Percentiles rank a stretch among this genome's conserved stretches.
These are phyloP conservation scores for Drosophila melanosoma DNA, from an alignment of 2,888 invertebrate species.

Conservation along the genomic window DNA sequence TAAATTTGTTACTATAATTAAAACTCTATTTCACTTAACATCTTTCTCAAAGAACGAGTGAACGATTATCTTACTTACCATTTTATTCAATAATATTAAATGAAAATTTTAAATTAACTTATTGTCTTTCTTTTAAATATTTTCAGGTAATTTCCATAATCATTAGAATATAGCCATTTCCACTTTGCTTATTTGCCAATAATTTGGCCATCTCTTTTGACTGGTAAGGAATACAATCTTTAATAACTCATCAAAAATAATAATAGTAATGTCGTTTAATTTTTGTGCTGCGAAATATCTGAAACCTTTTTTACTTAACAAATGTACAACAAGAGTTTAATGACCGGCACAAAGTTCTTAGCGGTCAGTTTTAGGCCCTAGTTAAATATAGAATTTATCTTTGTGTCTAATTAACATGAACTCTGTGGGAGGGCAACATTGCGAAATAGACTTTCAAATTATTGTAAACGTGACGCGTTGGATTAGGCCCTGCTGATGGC, in stretches of 20 bases:
- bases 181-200: neutral
- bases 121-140: constrained; percentile 6
- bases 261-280: neutral
- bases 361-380: constrained; percentile 36
- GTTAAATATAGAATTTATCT: constrained; percentile 10
- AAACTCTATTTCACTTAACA: neutral
- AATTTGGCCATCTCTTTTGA: constrained; percentile 4
- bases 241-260: neutral
- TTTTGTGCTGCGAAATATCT: constrained; percentile 1
- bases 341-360: constrained; percentile 37
- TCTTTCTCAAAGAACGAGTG: neutral
- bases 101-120: neutral
- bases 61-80: neutral
- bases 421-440: constrained; percentile 31
- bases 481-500: constrained; percentile 33
- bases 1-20: neutral
- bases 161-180: neutral
- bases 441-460: constrained; percentile 56
- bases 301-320: constrained; percentile 12
- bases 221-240: constrained; percentile 12
- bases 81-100: neutral
- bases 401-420: constrained; percentile 48
- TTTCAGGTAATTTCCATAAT: constrained; percentile 60
- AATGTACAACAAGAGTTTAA: constrained; percentile 19
- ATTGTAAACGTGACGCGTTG: constrained; percentile 45